Conservation (phyloP, 2,797 vertebrate genomes). For the Sebastiscus albofasciatus region DNA sequence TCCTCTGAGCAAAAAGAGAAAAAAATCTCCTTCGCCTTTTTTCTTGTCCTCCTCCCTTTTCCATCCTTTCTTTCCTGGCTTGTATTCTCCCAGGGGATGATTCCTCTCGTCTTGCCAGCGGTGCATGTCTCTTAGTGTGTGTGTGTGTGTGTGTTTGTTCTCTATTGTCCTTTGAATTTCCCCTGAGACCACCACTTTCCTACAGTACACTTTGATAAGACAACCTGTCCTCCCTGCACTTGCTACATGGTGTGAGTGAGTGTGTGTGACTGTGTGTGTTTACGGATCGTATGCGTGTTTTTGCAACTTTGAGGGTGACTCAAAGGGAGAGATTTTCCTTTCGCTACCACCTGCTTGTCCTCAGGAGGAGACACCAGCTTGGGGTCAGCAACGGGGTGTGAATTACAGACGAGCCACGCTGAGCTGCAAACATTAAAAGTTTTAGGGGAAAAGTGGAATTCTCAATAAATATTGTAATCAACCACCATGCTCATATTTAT, state of each 20-base stretch:
- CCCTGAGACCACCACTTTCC: conserved; percentile 66
- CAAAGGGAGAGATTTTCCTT: conserved; percentile 30
- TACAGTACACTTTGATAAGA: conserved; percentile 66
- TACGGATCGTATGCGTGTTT: not conserved
- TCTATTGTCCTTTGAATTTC: conserved; percentile 75
- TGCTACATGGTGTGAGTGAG: conserved; percentile 24
- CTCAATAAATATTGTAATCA: not conserved
- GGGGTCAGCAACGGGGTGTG: conserved; percentile 25
- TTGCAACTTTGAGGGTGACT: conserved; percentile 44
- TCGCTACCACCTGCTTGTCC: conserved; percentile 26
- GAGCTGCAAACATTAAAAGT: not conserved
- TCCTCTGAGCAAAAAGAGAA: conserved; percentile 66
- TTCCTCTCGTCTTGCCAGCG: conserved; percentile 53
- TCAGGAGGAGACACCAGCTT: conserved; percentile 14
- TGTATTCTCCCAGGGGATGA: conserved; percentile 59
- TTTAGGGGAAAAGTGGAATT: not conserved
- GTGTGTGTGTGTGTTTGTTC: conserved; percentile 46
- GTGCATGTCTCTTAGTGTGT: conserved; percentile 46
- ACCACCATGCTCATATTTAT: not conserved
- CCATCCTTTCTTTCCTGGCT: conserved; percentile 46
- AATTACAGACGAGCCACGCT: conserved; percentile 14
- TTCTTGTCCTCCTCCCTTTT: conserved; percentile 34
- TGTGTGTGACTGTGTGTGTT: conserved; percentile 4
- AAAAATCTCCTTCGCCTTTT: conserved; percentile 34
- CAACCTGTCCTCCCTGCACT: conserved; percentile 62